These are phyloP conservation scores for Palythoa grandiflora DNA, from an alignment of 92 coral and sea anemone species.

Conservation along the genomic window DNA sequence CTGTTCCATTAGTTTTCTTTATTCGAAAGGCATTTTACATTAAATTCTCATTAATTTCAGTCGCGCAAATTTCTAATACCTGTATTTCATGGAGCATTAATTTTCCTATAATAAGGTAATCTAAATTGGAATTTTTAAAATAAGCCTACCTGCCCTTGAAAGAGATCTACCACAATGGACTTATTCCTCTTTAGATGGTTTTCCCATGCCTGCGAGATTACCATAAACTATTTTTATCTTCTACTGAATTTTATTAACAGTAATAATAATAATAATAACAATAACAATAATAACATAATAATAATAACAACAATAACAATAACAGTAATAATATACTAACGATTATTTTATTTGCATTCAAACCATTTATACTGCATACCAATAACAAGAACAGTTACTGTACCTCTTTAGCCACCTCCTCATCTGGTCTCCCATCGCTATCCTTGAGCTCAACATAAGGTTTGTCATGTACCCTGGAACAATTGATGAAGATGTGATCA, in stretches of 20 bases:
- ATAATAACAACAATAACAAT: background rate
- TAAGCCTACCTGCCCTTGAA: conserved; percentile 92
- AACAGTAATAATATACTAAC: background rate
- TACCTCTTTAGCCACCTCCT: conserved; percentile 96
- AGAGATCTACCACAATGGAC: conserved; percentile 95
- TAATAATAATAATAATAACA: background rate
- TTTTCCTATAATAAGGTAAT: too few relatives aligned
- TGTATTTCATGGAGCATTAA: too few relatives aligned
- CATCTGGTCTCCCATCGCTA: conserved; percentile 97
- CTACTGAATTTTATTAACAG: background rate
- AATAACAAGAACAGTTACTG: background rate
- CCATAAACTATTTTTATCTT: background rate
- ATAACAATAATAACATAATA: background rate
- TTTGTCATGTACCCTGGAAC: conserved; percentile 86
- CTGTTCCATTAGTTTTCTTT: too few relatives aligned
- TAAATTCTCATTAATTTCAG: too few relatives aligned
- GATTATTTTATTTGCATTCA: too few relatives aligned
- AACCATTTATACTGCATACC: too few relatives aligned
- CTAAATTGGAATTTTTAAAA: background rate
- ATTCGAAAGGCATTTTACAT: too few relatives aligned
- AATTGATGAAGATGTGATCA: background rate
- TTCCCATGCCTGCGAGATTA: conserved; percentile 90
- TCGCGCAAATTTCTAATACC: too few relatives aligned
- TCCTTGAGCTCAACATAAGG: conserved; percentile 96
- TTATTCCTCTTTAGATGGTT: conserved; percentile 96